These are phyloP conservation scores for Acleris sparsana DNA, from an alignment of 2,888 invertebrate species.

Conservation along the genomic window DNA sequence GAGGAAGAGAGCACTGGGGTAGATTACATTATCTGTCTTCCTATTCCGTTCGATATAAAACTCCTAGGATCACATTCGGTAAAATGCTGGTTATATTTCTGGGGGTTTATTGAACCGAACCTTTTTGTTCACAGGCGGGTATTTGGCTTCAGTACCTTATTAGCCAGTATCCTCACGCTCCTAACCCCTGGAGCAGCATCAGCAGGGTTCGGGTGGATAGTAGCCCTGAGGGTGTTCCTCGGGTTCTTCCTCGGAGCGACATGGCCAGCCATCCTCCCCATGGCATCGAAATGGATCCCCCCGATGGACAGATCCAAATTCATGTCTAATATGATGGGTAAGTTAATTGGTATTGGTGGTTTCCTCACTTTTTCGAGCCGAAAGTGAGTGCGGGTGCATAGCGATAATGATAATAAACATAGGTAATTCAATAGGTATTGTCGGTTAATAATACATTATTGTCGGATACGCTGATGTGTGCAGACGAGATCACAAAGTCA, in stretches of 20 bases:
- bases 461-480: slow-evolving; percentile 1
- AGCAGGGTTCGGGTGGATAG: slow-evolving; percentile 86
- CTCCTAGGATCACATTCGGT: no score
- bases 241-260: slow-evolving; percentile 93
- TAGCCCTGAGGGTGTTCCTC: slow-evolving; percentile 88
- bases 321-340: slow-evolving; percentile 96
- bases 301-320: slow-evolving; percentile 96
- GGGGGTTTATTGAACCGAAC: not conserved
- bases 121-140: slow-evolving; percentile 80
- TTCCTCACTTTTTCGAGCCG: not conserved
- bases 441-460: no score
- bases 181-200: slow-evolving; percentile 91
- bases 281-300: slow-evolving; percentile 97
- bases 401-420: not conserved
- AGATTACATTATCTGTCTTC: no score
- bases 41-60: no score
- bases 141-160: slow-evolving; percentile 93
- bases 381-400: slow-evolving; percentile 1
- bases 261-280: slow-evolving; percentile 96
- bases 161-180: slow-evolving; percentile 91
- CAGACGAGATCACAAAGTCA: slow-evolving; percentile 16
- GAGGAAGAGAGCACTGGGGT: no score
- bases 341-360: slow-evolving; percentile 48
- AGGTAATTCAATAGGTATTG: not conserved
- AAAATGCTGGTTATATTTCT: no score